Evolutionary conservation across 2,797 vertebrate genomes (phyloP), one percentile per base, ranked within the genome.

Genomic region (Sciurus vulgaris): DNA sequence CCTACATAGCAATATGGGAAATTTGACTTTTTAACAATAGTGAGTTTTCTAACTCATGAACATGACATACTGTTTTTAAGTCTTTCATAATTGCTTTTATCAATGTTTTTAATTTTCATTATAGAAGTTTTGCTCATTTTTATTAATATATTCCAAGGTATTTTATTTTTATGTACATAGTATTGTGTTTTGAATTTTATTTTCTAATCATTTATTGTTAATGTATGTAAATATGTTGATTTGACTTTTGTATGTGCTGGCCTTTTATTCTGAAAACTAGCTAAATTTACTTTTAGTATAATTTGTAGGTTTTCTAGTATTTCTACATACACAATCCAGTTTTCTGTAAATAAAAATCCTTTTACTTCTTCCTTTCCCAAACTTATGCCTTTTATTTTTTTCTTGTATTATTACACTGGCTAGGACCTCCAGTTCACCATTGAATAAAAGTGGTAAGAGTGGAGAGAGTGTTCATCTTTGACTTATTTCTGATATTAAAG

Each of bases 61-160:
- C 26, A 41, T 61, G 54, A 49, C n/a, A n/a, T 30, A 11, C 41
- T 69, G 3, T 28, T 38, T 33, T 47, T n/a, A 88, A 44, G 15
- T 88, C 44, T 47, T 76, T 41, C 56, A 44, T 73, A 59, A 59
- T 44, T 73, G 33, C 17, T 59, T 35, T 81, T 24, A 51, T 49
- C 35, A 77, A 12, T 87, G 13, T 24, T 81, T 93, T 72, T 51
- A 38, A 9, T 93, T 87, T 87, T 87, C 44, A 41, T 63, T 51
- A 44, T 81, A 73, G n/a, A 72, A 26, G 8, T 51, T 87, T 86
- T 93, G 20, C 26, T 93, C 20, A 81, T 72, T 87, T 79, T 73
- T 22, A 41, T 73, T 92, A 24, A 3, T 87, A 51, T 51, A 81
- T 86, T 56, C 26, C 17, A 59, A 59, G 9, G 26, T 49, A 49